These are phyloP conservation scores for Ephestia elutella DNA, from an alignment of 1,140 invertebrate genomes.

Conservation along the genomic window DNA sequence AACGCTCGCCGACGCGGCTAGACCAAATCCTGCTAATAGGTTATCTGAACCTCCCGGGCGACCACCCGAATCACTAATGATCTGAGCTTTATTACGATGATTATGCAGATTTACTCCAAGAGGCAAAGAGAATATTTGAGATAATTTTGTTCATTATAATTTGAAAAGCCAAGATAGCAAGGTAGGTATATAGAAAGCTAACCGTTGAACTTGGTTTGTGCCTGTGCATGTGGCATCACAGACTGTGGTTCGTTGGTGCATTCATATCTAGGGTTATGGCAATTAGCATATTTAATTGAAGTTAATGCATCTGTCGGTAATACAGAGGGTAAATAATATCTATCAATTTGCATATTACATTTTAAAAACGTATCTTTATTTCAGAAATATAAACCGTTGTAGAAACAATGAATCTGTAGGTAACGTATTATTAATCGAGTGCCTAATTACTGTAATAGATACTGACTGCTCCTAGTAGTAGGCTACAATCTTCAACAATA, in stretches of 20 bases:
- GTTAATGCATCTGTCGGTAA: too few relatives aligned
- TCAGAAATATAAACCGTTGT: not conserved
- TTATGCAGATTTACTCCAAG: not conserved
- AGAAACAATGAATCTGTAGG: not conserved
- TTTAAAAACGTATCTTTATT: too few relatives aligned
- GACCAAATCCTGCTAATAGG: slow-evolving; percentile 34
- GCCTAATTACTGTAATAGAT: slow-evolving; percentile 1
- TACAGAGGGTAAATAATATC: too few relatives aligned
- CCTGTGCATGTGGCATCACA: too few relatives aligned
- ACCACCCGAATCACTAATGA: not conserved
- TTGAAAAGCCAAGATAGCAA: too few relatives aligned
- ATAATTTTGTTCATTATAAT: not conserved
- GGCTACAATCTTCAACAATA: not conserved
- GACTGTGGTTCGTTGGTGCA: too few relatives aligned
- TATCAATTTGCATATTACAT: too few relatives aligned
- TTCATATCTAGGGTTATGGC: too few relatives aligned
- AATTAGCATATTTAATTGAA: too few relatives aligned
- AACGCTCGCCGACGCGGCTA: slow-evolving; percentile 32
- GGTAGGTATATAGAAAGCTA: too few relatives aligned
- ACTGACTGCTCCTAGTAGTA: not conserved
- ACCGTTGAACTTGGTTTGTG: too few relatives aligned
- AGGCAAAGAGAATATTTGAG: not conserved
- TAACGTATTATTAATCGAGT: not conserved
- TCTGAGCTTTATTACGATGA: not conserved
- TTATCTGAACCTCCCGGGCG: slow-evolving; percentile 8